A percentile compares a stretch with the other conserved stretches of the same genome.
Conservation (phyloP, 2,113 vertebrate genomes). For the Ranitomeya variabilis region DNA sequence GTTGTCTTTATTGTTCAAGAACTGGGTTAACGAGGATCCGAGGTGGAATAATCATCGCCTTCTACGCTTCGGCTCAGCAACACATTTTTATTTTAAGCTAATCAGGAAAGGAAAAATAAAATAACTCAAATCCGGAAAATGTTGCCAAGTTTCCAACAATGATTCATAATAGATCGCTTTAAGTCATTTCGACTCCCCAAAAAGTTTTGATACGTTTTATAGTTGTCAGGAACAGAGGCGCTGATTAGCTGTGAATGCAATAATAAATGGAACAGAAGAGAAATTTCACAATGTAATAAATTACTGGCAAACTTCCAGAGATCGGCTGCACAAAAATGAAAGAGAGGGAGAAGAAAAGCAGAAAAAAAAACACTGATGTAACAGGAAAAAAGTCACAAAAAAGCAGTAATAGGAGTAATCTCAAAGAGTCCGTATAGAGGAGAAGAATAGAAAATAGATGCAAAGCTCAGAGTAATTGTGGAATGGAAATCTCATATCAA, state of each 20-base stretch:
- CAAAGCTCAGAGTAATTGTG: too few relatives aligned
- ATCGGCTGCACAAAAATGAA: neutral
- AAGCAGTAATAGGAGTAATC: too few relatives aligned
- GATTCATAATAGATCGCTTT: neutral
- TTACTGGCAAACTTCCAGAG: neutral
- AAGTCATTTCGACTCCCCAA: neutral
- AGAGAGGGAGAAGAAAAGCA: neutral
- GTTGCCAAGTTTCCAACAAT: conserved; percentile 25
- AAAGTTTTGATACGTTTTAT: conserved; percentile 7
- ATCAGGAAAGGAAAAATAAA: neutral
- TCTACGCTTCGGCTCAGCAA: neutral
- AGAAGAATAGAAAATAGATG: too few relatives aligned
- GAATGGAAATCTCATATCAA: too few relatives aligned
- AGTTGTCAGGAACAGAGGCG: neutral
- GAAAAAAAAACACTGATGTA: neutral
- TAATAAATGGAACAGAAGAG: neutral
- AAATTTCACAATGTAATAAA: neutral
- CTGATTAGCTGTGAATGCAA: neutral
- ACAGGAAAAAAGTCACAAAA: too few relatives aligned
- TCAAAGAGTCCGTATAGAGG: too few relatives aligned
- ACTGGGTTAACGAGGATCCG: conserved; percentile 32
- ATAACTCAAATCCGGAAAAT: neutral
- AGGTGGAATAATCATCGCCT: neutral
- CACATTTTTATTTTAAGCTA: conserved; percentile 18
- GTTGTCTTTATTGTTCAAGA: conserved; percentile 25